Conservation (phyloP, 1,140 invertebrate genomes). For the Caerostris darwini region DNA sequence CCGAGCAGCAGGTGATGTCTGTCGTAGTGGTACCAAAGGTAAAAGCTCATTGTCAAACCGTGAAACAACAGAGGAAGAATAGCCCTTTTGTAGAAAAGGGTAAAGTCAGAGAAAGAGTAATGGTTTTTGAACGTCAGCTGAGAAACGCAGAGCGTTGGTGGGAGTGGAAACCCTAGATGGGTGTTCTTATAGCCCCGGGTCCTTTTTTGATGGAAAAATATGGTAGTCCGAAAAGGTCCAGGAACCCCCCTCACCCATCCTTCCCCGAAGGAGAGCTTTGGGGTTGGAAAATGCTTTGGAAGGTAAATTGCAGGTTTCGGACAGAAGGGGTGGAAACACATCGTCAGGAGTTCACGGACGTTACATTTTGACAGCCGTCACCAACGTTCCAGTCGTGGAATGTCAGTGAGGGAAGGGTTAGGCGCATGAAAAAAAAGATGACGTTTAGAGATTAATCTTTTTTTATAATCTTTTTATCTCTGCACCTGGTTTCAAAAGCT, state of each 20-base stretch:
- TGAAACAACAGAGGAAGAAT: slow-evolving; percentile 76
- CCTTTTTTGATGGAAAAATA: slow-evolving; percentile 70
- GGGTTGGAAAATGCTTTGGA: slow-evolving; percentile 27
- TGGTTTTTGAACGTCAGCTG: slow-evolving; percentile 62
- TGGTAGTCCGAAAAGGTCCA: slow-evolving; percentile 38
- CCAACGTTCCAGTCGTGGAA: slow-evolving; percentile 54
- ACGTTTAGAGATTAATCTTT: slow-evolving; percentile 64
- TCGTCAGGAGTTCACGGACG: slow-evolving; percentile 65
- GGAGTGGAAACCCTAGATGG: slow-evolving; percentile 67
- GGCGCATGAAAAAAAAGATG: slow-evolving; percentile 33
- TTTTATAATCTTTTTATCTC: slow-evolving; percentile 66
- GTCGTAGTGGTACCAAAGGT: slow-evolving; percentile 36
- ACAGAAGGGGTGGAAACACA: slow-evolving; percentile 56
- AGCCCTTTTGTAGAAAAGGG: slow-evolving; percentile 43
- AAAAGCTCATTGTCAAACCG: slow-evolving; percentile 66
- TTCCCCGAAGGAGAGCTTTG: slow-evolving; percentile 30
- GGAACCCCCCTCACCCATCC: slow-evolving; percentile 51
- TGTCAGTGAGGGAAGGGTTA: slow-evolving; percentile 70
- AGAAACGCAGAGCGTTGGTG: slow-evolving; percentile 21
- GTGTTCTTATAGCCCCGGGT: slow-evolving; percentile 51
- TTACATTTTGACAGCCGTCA: slow-evolving; percentile 69
- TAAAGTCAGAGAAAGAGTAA: slow-evolving; percentile 71
- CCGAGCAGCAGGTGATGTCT: slow-evolving; percentile 64
- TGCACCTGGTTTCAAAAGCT: slow-evolving; percentile 65
- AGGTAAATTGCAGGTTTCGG: slow-evolving; percentile 69